A percentile compares a stretch with the other conserved stretches of the same genome.
These are phyloP conservation scores for Parapristionchus giblindavisi DNA, from an alignment of 2,888 invertebrate species.

Conservation along the genomic window DNA sequence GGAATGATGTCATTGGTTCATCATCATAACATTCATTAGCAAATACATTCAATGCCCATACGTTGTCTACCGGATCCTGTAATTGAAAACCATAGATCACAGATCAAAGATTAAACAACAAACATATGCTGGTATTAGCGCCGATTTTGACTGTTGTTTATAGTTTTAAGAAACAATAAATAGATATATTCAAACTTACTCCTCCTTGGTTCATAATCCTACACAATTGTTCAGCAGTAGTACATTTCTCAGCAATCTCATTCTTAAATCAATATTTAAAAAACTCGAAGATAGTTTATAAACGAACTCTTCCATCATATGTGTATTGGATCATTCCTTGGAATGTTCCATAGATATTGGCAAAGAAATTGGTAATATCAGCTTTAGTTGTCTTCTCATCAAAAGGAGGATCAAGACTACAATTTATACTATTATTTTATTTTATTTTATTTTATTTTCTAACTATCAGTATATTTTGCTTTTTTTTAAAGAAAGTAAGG, in stretches of 20 bases:
- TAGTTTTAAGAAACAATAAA: neutral
- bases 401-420: conserved; percentile 52
- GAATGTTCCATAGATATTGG: conserved; percentile 54
- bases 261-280: conserved; percentile 42
- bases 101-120: neutral
- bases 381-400: conserved; percentile 49
- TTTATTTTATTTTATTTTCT: no score
- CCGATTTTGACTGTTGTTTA: neutral
- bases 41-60: conserved; percentile 1
- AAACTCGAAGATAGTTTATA: neutral
- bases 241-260: conserved; percentile 44
- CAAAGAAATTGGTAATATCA: conserved; percentile 59
- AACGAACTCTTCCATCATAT: conserved; percentile 57
- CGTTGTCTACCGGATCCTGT: conserved; percentile 28
- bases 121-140: neutral
- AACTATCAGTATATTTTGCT: no score
- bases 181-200: no score
- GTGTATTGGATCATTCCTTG: conserved; percentile 66
- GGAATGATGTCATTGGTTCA: conserved; percentile 2
- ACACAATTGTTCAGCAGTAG: conserved; percentile 50
- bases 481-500: no score
- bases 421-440: neutral
- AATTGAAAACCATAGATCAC: neutral
- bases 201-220: conserved; percentile 54
- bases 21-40: neutral